These are phyloP conservation scores for Aleiodes leptofemur DNA, from an alignment of 2,888 invertebrate species.

Conservation along the genomic window DNA sequence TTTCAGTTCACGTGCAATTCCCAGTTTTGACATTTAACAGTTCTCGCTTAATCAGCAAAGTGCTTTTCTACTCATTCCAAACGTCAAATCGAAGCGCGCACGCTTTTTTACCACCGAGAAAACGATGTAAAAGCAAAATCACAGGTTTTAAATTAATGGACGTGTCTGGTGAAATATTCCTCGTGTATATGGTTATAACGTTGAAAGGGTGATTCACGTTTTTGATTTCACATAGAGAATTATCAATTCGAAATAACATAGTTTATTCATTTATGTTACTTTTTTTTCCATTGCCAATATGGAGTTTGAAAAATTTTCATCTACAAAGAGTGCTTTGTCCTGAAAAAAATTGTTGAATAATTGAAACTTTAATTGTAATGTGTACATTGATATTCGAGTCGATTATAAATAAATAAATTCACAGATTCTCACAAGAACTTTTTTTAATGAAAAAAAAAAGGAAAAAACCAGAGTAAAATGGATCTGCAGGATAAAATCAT, in stretches of 20 bases:
- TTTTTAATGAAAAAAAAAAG: too few relatives aligned
- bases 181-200: slow-evolving; percentile 22
- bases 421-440: too few relatives aligned
- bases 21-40: slow-evolving; percentile 54
- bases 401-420: too few relatives aligned
- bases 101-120: slow-evolving; percentile 40
- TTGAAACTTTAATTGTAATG: too few relatives aligned
- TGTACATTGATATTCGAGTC: too few relatives aligned
- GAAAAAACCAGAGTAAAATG: too few relatives aligned
- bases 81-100: slow-evolving; percentile 40
- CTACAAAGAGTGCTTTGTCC: too few relatives aligned
- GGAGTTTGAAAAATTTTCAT: too few relatives aligned
- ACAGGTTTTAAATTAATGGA: slow-evolving; percentile 61
- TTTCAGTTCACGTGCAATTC: slow-evolving; percentile 34
- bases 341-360: too few relatives aligned
- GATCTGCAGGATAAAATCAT: too few relatives aligned
- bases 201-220: slow-evolving; percentile 34
- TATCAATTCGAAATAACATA: not conserved
- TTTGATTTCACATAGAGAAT: slow-evolving; percentile 8
- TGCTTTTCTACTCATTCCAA: slow-evolving; percentile 55
- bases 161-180: slow-evolving; percentile 39
- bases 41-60: slow-evolving; percentile 63
- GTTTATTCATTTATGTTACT: slow-evolving; percentile 1
- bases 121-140: slow-evolving; percentile 57
- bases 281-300: not conserved